Conservation (phyloP, 2,113 vertebrate genomes). For the Sapayoa aenigma region DNA sequence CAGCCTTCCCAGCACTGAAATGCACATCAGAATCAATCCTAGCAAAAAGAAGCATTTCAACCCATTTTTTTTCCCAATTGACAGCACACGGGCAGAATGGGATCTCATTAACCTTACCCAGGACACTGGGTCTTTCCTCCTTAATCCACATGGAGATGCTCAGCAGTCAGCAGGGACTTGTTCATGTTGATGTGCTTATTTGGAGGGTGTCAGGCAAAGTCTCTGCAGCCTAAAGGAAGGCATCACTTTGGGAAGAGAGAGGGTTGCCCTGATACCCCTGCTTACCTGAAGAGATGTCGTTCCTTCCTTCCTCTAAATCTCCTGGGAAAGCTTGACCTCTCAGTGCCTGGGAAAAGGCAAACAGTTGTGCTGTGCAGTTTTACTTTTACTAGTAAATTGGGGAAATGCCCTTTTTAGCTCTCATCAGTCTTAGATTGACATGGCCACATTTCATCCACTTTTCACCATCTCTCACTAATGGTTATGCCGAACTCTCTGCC, state of each 20-base stretch:
- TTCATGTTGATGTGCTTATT: neutral
- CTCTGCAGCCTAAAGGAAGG: neutral
- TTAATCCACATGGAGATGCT: neutral
- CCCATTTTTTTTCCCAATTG: neutral
- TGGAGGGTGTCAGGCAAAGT: neutral
- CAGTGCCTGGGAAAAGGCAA: neutral
- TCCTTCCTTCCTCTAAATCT: neutral
- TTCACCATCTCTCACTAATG: neutral
- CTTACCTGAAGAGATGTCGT: neutral
- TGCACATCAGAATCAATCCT: neutral
- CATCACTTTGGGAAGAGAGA: neutral
- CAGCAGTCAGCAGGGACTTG: neutral
- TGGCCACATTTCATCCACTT: neutral
- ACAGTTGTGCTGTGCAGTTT: neutral
- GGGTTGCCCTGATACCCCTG: neutral
- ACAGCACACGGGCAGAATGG: neutral
- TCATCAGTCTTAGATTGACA: neutral
- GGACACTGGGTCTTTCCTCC: neutral
- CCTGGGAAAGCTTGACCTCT: neutral
- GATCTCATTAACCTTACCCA: neutral
- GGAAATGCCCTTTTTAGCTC: constrained; percentile 6
- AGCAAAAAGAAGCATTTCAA: neutral
- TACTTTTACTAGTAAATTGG: neutral
- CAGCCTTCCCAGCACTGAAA: neutral
- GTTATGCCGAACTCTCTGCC: neutral